phyloP scores from a whole-genome alignment of 2,797 vertebrate genomes.

The Cyprinella venusta region DNA sequence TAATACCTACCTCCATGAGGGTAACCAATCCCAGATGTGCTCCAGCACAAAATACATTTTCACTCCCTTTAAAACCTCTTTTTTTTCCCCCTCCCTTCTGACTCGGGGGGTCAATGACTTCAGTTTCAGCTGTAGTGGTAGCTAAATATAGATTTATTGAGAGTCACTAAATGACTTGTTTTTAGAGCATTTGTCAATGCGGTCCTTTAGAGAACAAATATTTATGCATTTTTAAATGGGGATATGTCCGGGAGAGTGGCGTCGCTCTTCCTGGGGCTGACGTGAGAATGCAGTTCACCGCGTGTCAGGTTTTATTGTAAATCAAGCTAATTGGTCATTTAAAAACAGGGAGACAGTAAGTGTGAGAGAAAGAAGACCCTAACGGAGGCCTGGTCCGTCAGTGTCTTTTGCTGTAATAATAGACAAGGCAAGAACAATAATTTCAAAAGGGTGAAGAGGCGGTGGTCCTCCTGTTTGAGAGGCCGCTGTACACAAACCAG shows the following conservation, averaged over 20 bases:
- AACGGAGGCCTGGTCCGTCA: constrained; percentile 29
- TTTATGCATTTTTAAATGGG: constrained; percentile 60
- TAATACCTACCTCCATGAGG: constrained; percentile 69
- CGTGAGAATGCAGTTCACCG: constrained; percentile 40
- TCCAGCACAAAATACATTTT: constrained; percentile 64
- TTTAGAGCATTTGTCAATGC: constrained; percentile 62
- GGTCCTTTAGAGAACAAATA: constrained; percentile 61
- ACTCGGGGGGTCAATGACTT: constrained; percentile 61
- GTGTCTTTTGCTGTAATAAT: constrained; percentile 35
- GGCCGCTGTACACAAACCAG: constrained; percentile 32
- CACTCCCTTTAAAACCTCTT: constrained; percentile 63
- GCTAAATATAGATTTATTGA: constrained; percentile 64
- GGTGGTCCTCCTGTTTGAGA: constrained; percentile 15
- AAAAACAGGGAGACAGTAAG: constrained; percentile 44
- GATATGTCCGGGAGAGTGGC: constrained; percentile 52
- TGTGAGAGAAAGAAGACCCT: not conserved
- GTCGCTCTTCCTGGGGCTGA: constrained; percentile 48
- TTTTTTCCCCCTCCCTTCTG: constrained; percentile 38
- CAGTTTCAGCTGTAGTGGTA: constrained; percentile 54
- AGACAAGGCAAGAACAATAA: constrained; percentile 43
- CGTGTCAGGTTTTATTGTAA: constrained; percentile 55
- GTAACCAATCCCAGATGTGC: constrained; percentile 72
- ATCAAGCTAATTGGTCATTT: constrained; percentile 53
- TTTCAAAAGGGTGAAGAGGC: constrained; percentile 35
- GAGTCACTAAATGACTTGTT: constrained; percentile 63